Evolutionary conservation across 2,113 vertebrate genomes (phyloP), one percentile per base, ranked within the genome.

Genomic region (Poeciliopsis occidentalis): DNA sequence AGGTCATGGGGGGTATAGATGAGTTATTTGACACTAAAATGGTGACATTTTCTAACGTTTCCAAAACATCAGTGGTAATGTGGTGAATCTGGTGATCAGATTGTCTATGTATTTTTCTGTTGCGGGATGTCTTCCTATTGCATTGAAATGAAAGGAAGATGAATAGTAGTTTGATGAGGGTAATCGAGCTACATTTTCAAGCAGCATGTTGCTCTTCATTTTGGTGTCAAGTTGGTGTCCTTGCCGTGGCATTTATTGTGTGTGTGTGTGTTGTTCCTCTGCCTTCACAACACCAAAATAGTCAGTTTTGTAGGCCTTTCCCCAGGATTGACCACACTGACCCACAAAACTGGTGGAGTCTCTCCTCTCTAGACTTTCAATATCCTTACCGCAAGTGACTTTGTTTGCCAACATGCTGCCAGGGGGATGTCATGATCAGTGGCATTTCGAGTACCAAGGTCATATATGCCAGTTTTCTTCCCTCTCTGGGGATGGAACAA

Each of bases 321-420:
- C 75, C 69, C 39, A 88, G 62, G 64, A 83, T 61, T 75, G 78
- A 86, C 87, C 88, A 70, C 85, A 86, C 54, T 54, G 80, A 87
- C 80, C 85, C 60, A 70, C 76, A 80, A 60, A 67, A 62, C 80
- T 78, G 80, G 75, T 80, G 76, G 76, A 69, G 78, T 89, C 82
- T 86, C 79, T 78, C 66, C 70, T 15, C 47, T 69, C 1, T 44
- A 67, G 63, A 73, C 79, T 30, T 79, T 71, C 74, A 86, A 83
- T 83, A 84, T 69, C 74, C 51, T 78, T 61, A 71, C 81, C 84
- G 54, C 71, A 29, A 71, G 71, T 78, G 47, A 57, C 64, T 22
- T 82, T 68, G 84, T 77, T 82, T 77, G 84, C 79, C 74, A 68
- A 67, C 63, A 24, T 6, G 31, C 66, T 84, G 85, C 81, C 84